phyloP scores from a whole-genome alignment of 2,888 invertebrate species.

The Poecilus cupreus region DNA sequence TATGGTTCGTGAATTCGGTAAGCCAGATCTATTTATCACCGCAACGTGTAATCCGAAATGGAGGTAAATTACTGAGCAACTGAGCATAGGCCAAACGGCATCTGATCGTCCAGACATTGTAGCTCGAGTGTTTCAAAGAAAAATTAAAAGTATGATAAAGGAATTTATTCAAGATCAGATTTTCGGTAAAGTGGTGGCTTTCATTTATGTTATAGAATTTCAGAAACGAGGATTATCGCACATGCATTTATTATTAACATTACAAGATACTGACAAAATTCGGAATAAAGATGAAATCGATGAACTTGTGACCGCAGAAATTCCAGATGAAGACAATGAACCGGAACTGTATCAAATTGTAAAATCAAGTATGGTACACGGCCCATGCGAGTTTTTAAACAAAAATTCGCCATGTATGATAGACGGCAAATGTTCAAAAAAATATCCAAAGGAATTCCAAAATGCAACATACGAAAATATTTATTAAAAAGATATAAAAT shows the following conservation, averaged over 20 bases:
- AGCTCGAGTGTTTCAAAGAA: background rate
- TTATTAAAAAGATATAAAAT: too few species aligned
- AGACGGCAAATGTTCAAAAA: conserved; percentile 64
- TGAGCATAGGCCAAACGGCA: background rate
- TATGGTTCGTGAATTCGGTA: too few species aligned
- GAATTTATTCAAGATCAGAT: conserved; percentile 42
- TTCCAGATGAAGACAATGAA: too few species aligned
- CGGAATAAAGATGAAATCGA: conserved; percentile 66
- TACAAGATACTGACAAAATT: conserved; percentile 59
- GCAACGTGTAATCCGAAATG: conserved; percentile 44
- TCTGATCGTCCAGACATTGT: background rate
- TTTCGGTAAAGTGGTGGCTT: conserved; percentile 41
- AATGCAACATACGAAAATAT: conserved; percentile 63
- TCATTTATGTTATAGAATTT: conserved; percentile 65
- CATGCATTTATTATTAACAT: conserved; percentile 66
- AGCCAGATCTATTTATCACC: too few species aligned
- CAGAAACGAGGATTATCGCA: conserved; percentile 66
- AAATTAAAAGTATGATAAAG: conserved; percentile 38
- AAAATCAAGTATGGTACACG: conserved; percentile 68
- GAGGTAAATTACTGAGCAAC: background rate
- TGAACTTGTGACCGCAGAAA: conserved; percentile 67
- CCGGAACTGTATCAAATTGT: conserved; percentile 65
- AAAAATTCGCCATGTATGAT: conserved; percentile 64
- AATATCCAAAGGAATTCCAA: conserved; percentile 62
- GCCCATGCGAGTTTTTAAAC: conserved; percentile 66